Percentiles rank a stretch among this genome's conserved stretches.
These are phyloP conservation scores for Drosophila triauraria DNA, from an alignment of 1,140 invertebrate species.

Conservation along the genomic window DNA sequence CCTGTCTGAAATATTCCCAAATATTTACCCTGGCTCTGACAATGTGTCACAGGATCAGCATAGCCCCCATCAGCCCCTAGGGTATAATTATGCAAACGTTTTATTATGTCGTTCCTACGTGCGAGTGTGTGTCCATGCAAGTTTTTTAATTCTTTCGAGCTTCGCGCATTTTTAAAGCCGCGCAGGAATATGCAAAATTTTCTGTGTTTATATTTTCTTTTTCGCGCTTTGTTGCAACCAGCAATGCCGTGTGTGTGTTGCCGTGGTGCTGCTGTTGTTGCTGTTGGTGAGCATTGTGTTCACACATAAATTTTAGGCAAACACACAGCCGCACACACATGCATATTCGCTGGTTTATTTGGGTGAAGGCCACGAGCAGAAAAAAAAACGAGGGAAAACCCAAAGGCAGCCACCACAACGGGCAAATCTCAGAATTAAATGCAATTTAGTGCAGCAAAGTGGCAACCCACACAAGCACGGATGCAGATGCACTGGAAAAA, in stretches of 20 bases:
- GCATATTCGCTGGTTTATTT: conserved; percentile 61
- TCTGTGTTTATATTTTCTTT: conserved; percentile 42
- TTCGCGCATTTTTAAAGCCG: conserved; percentile 66
- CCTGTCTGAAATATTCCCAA: conserved; percentile 4
- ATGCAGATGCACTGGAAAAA: not conserved
- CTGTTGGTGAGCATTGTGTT: conserved; percentile 67
- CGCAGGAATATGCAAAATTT: conserved; percentile 72
- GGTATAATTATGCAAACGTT: conserved; percentile 69
- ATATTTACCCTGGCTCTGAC: not conserved
- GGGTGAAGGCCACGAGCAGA: conserved; percentile 66
- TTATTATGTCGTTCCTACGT: conserved; percentile 47
- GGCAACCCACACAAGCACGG: conserved; percentile 59
- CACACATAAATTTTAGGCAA: conserved; percentile 78
- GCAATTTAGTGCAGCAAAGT: conserved; percentile 82
- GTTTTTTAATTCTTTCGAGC: conserved; percentile 54
- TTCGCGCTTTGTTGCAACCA: conserved; percentile 56
- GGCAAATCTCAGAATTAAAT: conserved; percentile 79
- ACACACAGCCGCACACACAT: conserved; percentile 34
- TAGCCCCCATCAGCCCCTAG: conserved; percentile 24
- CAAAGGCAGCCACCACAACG: conserved; percentile 44
- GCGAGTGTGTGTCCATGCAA: conserved; percentile 16
- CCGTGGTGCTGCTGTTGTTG: not conserved
- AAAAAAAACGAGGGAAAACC: conserved; percentile 31
- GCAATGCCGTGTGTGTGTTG: conserved; percentile 16
- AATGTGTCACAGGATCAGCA: conserved; percentile 33